A percentile compares a stretch with the other conserved stretches of the same genome.
phyloP scores from a whole-genome alignment of 2,113 vertebrate genomes.

The Larimichthys crocea region DNA sequence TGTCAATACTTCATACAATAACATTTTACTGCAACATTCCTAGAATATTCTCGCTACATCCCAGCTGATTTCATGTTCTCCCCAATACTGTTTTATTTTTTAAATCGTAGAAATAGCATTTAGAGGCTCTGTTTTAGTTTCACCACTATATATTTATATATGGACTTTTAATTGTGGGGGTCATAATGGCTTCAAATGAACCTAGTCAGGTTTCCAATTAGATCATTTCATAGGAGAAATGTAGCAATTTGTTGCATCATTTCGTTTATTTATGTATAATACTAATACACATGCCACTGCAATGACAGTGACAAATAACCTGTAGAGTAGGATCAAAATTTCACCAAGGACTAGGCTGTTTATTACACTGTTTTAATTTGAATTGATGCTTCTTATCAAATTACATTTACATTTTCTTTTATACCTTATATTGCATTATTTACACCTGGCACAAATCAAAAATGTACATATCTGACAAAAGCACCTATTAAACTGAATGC shows the following conservation, averaged over 20 bases:
- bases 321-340: too few species aligned
- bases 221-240: too few species aligned
- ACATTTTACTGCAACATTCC: conserved; percentile 14
- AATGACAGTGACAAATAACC: background rate
- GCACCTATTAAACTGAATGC: background rate
- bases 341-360: too few species aligned
- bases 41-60: conserved; percentile 3
- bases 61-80: conserved; percentile 22
- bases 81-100: background rate
- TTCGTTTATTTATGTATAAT: background rate
- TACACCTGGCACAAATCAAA: background rate
- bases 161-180: background rate
- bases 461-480: background rate
- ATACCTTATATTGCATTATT: background rate
- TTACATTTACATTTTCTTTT: background rate
- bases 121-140: background rate
- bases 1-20: background rate
- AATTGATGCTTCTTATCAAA: background rate
- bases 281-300: too few species aligned
- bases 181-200: background rate
- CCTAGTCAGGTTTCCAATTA: background rate
- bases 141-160: background rate
- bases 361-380: too few species aligned
- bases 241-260: background rate
- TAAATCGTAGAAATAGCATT: background rate